phyloP scores from a whole-genome alignment of 2,888 invertebrate species.

The Leptopilina drosophilae region DNA sequence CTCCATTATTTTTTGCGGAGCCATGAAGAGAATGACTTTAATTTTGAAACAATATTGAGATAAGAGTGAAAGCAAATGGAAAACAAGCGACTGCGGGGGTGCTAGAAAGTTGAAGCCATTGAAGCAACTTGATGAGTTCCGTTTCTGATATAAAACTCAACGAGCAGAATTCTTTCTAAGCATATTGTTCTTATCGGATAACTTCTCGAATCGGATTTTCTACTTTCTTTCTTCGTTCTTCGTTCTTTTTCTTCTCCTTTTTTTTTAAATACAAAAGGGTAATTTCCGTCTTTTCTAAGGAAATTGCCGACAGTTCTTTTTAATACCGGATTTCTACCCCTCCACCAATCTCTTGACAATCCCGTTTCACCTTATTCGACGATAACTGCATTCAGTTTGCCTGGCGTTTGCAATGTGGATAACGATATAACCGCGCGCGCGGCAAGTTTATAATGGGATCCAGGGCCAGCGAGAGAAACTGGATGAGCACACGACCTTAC shows the following conservation, averaged over 20 bases:
- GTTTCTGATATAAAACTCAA: constrained; percentile 6
- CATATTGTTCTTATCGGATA: constrained; percentile 33
- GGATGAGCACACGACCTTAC: constrained; percentile 26
- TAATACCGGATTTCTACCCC: constrained; percentile 6
- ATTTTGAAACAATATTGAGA: constrained; percentile 4
- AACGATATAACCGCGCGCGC: constrained; percentile 34
- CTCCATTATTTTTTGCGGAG: no score
- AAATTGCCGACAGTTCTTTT: constrained; percentile 34
- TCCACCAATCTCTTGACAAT: not conserved
- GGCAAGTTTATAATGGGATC: constrained; percentile 42
- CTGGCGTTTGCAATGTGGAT: constrained; percentile 40
- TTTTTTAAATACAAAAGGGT: constrained; percentile 10
- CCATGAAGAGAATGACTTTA: not conserved
- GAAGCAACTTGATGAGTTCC: not conserved
- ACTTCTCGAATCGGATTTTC: not conserved
- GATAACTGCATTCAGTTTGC: constrained; percentile 32
- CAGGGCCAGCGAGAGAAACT: constrained; percentile 19
- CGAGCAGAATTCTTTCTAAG: constrained; percentile 24
- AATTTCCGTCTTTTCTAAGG: constrained; percentile 30
- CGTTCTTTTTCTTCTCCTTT: not conserved
- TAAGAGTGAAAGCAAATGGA: constrained; percentile 1
- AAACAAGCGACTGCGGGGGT: not conserved
- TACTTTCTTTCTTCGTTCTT: not conserved
- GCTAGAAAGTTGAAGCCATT: not conserved
- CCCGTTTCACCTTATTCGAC: constrained; percentile 33